These are phyloP conservation scores for Zoanthus sociatus DNA, from an alignment of 92 coral and sea anemone genomes.

Conservation along the genomic window DNA sequence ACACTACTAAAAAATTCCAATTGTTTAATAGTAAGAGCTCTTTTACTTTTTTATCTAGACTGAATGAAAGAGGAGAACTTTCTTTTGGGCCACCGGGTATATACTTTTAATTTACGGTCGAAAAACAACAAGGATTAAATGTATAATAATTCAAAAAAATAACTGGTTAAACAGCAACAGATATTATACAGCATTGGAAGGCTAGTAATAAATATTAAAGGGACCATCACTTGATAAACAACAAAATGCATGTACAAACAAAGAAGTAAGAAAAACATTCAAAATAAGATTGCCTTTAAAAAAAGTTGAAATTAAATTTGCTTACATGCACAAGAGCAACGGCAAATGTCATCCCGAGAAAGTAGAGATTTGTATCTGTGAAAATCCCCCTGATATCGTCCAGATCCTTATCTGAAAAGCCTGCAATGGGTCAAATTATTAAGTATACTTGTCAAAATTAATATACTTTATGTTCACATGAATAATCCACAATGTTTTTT, in stretches of 20 bases:
- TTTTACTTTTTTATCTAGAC: too few species aligned
- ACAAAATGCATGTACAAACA: neutral
- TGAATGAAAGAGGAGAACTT: too few species aligned
- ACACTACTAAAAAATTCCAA: too few species aligned
- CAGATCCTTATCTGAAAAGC: conserved; percentile 95
- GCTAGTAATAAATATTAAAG: neutral
- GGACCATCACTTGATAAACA: neutral
- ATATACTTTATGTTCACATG: neutral
- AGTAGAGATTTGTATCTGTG: conserved; percentile 89
- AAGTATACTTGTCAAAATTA: neutral
- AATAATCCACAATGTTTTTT: too few species aligned
- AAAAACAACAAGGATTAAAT: too few species aligned
- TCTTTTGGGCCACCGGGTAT: too few species aligned
- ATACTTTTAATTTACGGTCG: too few species aligned
- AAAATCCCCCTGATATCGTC: conserved; percentile 93
- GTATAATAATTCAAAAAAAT: too few species aligned
- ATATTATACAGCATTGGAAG: neutral
- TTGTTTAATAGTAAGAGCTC: too few species aligned
- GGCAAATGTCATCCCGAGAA: conserved; percentile 86
- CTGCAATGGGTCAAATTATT: conserved; percentile 42
- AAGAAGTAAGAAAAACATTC: neutral
- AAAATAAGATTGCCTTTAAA: neutral
- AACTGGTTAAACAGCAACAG: neutral
- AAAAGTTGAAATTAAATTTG: neutral
- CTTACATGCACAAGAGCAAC: conserved; percentile 79